These are phyloP conservation scores for Clarias pachynema DNA, from an alignment of 2,797 vertebrate genomes.

Conservation along the genomic window DNA sequence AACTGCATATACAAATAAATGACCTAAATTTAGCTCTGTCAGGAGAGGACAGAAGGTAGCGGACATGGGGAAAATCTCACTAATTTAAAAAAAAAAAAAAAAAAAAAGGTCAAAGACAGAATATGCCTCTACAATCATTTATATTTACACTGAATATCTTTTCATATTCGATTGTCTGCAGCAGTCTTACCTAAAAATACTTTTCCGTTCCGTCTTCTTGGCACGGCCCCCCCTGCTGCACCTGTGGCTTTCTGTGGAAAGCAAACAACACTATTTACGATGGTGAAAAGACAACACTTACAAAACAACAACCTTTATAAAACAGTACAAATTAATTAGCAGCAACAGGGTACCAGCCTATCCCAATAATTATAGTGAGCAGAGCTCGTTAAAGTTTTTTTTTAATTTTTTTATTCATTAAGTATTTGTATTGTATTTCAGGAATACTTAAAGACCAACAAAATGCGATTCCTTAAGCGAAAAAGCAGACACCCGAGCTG, in stretches of 20 bases:
- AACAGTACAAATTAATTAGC: background rate
- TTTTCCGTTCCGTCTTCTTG: conserved; percentile 90
- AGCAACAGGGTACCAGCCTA: background rate
- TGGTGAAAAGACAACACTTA: background rate
- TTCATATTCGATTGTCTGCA: background rate
- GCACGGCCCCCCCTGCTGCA: conserved; percentile 90
- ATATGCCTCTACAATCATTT: background rate
- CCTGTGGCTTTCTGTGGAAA: conserved; percentile 91
- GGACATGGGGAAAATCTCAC: conserved; percentile 62
- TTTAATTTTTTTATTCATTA: background rate
- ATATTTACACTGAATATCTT: background rate
- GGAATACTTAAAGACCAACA: conserved; percentile 31
- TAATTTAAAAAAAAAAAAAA: conserved; percentile 49
- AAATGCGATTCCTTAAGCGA: conserved; percentile 63
- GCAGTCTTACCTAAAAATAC: conserved; percentile 89
- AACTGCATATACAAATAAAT: conserved; percentile 81
- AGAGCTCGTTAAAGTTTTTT: background rate
- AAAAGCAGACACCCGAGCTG: conserved; percentile 65
- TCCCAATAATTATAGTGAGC: background rate
- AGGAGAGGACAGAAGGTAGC: conserved; percentile 45
- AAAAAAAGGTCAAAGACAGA: background rate
- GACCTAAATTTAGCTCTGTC: conserved; percentile 70
- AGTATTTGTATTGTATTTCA: conserved; percentile 27
- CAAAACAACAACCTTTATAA: background rate
- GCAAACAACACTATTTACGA: conserved; percentile 51